These are phyloP conservation scores for Drosophila putrida DNA, from an alignment of 2,888 invertebrate genomes.

Conservation along the genomic window DNA sequence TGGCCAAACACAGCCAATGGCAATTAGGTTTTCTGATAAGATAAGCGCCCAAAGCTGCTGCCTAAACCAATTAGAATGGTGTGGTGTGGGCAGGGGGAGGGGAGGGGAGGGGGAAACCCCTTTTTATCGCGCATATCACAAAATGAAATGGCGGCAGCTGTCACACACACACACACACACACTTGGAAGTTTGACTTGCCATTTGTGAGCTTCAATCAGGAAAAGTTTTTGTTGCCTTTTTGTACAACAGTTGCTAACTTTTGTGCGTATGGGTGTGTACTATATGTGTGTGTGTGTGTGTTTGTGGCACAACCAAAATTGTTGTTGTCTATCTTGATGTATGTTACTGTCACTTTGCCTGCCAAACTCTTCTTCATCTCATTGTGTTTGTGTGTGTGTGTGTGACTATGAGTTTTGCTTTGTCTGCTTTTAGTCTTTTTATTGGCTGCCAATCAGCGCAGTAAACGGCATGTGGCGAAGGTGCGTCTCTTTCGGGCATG, in stretches of 20 bases:
- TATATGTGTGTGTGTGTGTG: conserved; percentile 8
- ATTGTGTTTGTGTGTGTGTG: conserved; percentile 8
- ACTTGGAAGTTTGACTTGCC: conserved; percentile 50
- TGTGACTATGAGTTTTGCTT: conserved; percentile 20
- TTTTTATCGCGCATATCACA: conserved; percentile 65
- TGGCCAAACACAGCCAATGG: conserved; percentile 66
- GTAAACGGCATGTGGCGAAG: conserved; percentile 47
- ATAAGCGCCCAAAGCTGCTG: conserved; percentile 74
- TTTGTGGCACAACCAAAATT: conserved; percentile 30
- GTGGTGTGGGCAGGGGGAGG: conserved; percentile 7
- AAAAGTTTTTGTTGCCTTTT: conserved; percentile 66
- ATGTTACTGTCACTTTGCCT: conserved; percentile 72
- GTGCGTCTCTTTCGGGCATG: conserved; percentile 51
- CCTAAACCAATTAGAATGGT: conserved; percentile 73
- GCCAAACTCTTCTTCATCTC: conserved; percentile 42
- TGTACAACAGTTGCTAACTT: conserved; percentile 51
- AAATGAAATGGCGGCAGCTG: conserved; percentile 79
- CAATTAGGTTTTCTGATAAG: conserved; percentile 76
- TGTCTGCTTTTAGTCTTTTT: conserved; percentile 51
- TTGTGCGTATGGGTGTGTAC: conserved; percentile 3
- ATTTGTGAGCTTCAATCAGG: conserved; percentile 69
- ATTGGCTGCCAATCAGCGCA: conserved; percentile 74
- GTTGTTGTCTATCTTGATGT: conserved; percentile 64
- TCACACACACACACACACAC: conserved; percentile 42
- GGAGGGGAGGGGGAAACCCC: conserved; percentile 40